Evolutionary conservation across 2,888 invertebrate species (phyloP), one percentile per base, ranked within the genome.

Genomic region (Eupithecia subumbrata): DNA sequence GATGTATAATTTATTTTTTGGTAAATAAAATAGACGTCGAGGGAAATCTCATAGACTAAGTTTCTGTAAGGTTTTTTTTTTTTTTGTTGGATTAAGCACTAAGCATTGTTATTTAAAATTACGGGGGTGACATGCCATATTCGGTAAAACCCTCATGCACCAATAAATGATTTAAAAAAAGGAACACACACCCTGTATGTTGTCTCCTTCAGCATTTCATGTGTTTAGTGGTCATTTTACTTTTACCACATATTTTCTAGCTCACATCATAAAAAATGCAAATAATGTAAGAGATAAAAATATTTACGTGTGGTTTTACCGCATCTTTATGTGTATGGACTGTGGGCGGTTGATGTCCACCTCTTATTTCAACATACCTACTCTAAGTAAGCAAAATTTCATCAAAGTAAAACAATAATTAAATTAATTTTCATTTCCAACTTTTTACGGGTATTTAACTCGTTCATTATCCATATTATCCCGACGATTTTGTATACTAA

Each of bases 201-300:
- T 60, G 1, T 60, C 60, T 25, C 22, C 56, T 56, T 56, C 5
- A 56, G 8, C 22, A 25, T 12, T 14, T 66, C 16, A 64, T 63
- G 78, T 71, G 16, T 73, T 78, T 76, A 82, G 70, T 75, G 78
- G 71, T 71, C 69, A 81, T 83, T 82, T 82, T 75, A 73, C 76
- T 73, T 84, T 85, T 81, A 84, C 74, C 79, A 75, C 30, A 64
- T 34, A 30, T 18, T 79, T 76, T 77, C 75, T 34, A 34, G 18
- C 43, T n/a, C 77, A 81, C 81, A 71, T 73, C 77, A 30, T 82
- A 82, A 82, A 83, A 80, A 77, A 67, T 45, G 73, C 52, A 69
- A 75, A 72, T 69, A 63, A 64, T 64, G 16, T 56, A 64, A 76
- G 74, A 76, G 75, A 82, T 82, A 81, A 82, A 79, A 66, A 75